These are phyloP conservation scores for Plestiodon gilberti DNA, from an alignment of 2,113 vertebrate species.

Conservation along the genomic window DNA sequence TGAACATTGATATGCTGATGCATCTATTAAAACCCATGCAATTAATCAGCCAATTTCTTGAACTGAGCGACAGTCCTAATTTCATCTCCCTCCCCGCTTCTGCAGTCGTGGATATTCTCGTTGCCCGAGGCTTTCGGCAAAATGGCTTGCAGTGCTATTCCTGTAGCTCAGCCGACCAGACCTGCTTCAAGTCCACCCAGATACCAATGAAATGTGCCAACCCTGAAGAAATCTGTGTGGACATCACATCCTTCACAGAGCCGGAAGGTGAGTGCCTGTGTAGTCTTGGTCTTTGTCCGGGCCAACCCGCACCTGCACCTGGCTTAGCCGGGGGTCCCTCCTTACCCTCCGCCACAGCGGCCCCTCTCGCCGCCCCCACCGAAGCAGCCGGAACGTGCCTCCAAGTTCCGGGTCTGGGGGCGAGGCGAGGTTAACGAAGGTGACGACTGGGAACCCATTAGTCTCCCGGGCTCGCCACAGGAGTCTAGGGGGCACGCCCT, in stretches of 20 bases:
- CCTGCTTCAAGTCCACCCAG: background rate
- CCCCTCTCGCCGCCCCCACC: no score
- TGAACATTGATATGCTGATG: no score
- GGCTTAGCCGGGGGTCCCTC: no score
- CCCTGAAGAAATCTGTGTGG: constrained; percentile 8
- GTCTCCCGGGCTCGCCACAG: no score
- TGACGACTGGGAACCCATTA: no score
- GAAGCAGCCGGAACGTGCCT: no score
- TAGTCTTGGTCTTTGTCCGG: no score
- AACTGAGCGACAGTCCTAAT: background rate
- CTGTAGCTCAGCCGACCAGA: background rate
- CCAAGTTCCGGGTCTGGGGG: no score
- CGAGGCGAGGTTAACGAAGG: no score
- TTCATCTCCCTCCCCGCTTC: rapidly evolving
- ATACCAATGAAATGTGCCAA: background rate
- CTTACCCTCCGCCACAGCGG: no score
- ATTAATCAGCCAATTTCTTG: background rate
- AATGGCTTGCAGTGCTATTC: background rate
- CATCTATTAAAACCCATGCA: background rate
- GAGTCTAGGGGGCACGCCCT: no score
- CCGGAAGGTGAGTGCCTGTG: background rate
- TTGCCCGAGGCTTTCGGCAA: background rate
- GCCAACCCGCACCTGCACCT: no score
- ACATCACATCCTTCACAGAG: background rate
- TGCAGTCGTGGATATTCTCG: background rate